Percentiles rank a stretch among this genome's conserved stretches.
Evolutionary conservation across 2,888 invertebrate genomes (phyloP).

Genomic region (Xiphydria camelus): DNA sequence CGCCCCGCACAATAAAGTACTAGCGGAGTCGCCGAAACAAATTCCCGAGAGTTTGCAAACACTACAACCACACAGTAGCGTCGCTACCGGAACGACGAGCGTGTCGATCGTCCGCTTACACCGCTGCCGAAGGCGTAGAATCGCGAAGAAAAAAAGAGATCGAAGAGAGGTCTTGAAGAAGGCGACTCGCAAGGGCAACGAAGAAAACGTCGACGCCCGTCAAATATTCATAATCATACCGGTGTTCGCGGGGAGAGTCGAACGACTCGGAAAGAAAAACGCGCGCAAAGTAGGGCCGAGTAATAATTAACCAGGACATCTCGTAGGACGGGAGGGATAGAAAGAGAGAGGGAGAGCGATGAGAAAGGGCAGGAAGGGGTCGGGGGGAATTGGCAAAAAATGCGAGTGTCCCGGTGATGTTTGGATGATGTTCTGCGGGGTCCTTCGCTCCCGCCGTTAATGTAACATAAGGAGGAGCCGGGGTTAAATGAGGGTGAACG

Average conservation of each 20-base stretch:
- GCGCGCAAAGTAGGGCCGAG: not conserved
- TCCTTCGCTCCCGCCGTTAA: conserved; percentile 39
- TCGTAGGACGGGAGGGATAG: not conserved
- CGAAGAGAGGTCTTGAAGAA: too few relatives aligned
- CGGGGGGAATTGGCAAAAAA: conserved; percentile 35
- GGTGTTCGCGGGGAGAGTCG: too few relatives aligned
- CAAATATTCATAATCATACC: too few relatives aligned
- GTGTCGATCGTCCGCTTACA: too few relatives aligned
- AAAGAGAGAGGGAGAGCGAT: conserved; percentile 9
- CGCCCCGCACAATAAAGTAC: conserved; percentile 2
- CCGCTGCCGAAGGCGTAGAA: too few relatives aligned
- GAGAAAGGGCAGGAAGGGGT: conserved; percentile 19
- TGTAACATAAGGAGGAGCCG: conserved; percentile 41
- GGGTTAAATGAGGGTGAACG: conserved; percentile 48
- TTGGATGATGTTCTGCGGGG: conserved; percentile 34
- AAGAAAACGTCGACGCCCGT: too few relatives aligned
- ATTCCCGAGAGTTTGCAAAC: conserved; percentile 45
- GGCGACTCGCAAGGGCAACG: too few relatives aligned
- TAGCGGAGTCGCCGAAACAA: conserved; percentile 38
- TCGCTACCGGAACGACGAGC: too few relatives aligned
- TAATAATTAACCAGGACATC: conserved; percentile 3
- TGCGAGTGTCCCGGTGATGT: conserved; percentile 27
- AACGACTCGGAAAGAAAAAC: not conserved
- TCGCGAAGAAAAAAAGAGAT: too few relatives aligned
- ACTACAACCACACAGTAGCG: too few relatives aligned